Base-by-base conservation (phyloP, 2,888 invertebrate species). In the Pristionchus fissidentatus region DNA sequence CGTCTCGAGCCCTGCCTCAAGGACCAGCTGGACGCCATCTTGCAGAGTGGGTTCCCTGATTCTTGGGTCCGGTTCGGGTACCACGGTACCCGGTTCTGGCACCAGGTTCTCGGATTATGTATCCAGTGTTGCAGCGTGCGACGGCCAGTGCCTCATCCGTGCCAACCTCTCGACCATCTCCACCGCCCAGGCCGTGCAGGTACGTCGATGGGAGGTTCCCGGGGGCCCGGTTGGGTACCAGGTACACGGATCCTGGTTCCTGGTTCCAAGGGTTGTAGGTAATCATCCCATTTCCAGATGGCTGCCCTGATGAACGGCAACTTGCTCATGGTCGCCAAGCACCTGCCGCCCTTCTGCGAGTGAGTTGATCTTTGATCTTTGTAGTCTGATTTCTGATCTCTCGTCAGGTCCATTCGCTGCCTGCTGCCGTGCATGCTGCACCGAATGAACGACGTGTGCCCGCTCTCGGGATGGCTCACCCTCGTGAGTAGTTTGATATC, bases 401-500 rank as follows among this genome's bases (percentile, higher is more conserved):
- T 38, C 13, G n/a, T 38, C 80, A 81, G 81, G 0, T 29, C 83
- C 29, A 29, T 43, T 5, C 73, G 38, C 7, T 83, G 83, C 55
- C 41, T n/a, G 22, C 13, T 83, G 0, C 70, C 83, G 49, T 83
- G 83, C 43, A 19, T 83, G 15, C 5, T 55, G 19, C 19, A 70
- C 8, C 19, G 4, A 8, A 73, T 73, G 22, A 83, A 83, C 22
- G 70, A 22, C 7, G 73, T 15, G 1, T 83, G 83, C 57, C 70
- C 83, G 0, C 46, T 46, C 15, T 35, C 70, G 32, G 83, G 83
- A 32, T 35, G 22, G 3, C 83, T 83, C 0, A 70, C 73, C 13
- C 8, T 83, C 19, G 83, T 83, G n/a, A 29, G 70, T n/a, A n/a
- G n/a, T 81, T 46, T 46, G 77, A 75, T 26, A 35, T 77, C 32